Percentiles rank a stretch among this genome's conserved stretches.
phyloP scores from a whole-genome alignment of 2,113 vertebrate species.

The Enhydra lutris region DNA sequence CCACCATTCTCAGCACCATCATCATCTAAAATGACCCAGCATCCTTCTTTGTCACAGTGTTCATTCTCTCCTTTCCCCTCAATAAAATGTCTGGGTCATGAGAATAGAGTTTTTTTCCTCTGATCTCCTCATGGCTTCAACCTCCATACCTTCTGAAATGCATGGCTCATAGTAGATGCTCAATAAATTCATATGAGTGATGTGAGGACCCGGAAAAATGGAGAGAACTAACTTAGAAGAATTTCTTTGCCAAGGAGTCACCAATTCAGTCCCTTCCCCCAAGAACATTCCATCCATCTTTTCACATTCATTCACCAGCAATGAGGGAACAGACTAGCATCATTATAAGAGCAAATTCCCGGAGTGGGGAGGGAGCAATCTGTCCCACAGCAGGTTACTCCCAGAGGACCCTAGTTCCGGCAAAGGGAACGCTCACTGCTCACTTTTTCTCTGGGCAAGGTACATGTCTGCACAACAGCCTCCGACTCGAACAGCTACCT shows the following conservation, averaged over 20 bases:
- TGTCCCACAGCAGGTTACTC: background rate
- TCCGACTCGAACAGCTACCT: slow-evolving; percentile 76
- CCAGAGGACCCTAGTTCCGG: background rate
- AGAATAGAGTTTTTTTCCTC: background rate
- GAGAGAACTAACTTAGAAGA: background rate
- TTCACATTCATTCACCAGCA: background rate
- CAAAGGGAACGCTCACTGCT: slow-evolving; percentile 16
- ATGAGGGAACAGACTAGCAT: background rate
- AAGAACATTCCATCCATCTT: background rate
- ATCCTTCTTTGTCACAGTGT: background rate
- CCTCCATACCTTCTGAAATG: background rate
- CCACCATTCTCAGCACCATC: background rate
- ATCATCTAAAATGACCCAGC: background rate
- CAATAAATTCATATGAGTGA: background rate
- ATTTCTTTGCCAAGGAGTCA: background rate
- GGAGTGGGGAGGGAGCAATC: fast-evolving
- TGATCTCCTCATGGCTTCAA: background rate
- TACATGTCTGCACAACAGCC: slow-evolving; percentile 70
- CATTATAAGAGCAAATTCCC: background rate
- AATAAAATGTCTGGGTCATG: background rate
- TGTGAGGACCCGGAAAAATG: fast-evolving
- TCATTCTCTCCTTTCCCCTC: background rate
- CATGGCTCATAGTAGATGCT: background rate
- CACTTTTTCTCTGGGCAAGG: slow-evolving; percentile 13
- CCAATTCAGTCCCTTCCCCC: no score